Percentiles rank a stretch among this genome's conserved stretches.
Conservation (phyloP, 2,888 invertebrate species). For the Germaria angustata region DNA sequence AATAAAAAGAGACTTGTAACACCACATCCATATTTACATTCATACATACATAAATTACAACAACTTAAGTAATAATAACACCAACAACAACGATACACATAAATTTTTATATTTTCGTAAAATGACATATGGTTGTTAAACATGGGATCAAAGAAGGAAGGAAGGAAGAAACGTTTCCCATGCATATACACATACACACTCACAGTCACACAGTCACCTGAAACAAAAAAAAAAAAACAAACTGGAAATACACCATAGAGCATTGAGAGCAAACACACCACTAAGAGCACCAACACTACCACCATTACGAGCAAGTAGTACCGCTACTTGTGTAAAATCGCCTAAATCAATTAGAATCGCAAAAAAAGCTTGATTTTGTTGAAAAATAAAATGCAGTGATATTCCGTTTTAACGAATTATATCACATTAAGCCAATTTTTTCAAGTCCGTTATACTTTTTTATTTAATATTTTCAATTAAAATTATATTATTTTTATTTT, state of each 20-base stretch:
- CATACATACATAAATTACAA: conserved; percentile 34
- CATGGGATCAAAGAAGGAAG: conserved; percentile 38
- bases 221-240: neutral
- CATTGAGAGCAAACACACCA: conserved; percentile 31
- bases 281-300: neutral
- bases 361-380: neutral
- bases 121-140: conserved; percentile 62
- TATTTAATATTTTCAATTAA: no score
- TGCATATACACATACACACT: neutral
- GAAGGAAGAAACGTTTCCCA: neutral
- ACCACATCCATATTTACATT: neutral
- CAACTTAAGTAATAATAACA: conserved; percentile 20
- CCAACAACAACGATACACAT: neutral
- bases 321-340: conserved; percentile 11
- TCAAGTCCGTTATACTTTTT: no score
- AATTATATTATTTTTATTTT: no score
- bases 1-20: conserved; percentile 10
- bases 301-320: no score
- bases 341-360: conserved; percentile 43
- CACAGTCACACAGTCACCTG: neutral
- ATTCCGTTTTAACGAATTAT: no score
- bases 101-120: conserved; percentile 5
- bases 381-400: no score
- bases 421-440: no score
- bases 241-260: conserved; percentile 39